Base-by-base conservation (phyloP, 2,113 vertebrate species). In the Chamaetylas fuelleborni region DNA sequence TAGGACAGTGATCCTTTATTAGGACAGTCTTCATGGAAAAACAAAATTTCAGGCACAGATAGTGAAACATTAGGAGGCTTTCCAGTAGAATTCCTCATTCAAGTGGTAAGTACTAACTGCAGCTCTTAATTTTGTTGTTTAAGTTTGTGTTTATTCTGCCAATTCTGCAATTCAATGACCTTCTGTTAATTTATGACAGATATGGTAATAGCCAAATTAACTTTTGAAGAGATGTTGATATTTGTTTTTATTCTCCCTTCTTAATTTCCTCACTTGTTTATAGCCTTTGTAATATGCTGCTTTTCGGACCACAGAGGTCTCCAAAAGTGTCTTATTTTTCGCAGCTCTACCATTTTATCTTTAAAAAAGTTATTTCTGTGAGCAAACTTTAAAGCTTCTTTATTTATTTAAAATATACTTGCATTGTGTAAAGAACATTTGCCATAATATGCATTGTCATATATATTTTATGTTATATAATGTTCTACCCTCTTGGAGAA, bases 61-160 rank as follows among this genome's bases (percentile, higher is more conserved):
- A 98, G 98, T 82, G 99, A 99, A 84, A 99, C 99, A 3, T 97
- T 99, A 78, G 99, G 99, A 92, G 99, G 99, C 58, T 99, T 99
- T 98, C 99, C 99, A 89, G 99, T 99, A 93, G 99, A 99, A 96
- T 99, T 99, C 95, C 98, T 99, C 67, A 98, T 99, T 74, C 99
- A 99, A 98, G 99, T 99, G 98, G 99, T 99, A 98, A 98, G 98
- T 97, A 57, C 88, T 81, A 81, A 71, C 40, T 90, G 19, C 26
- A 82, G 11, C 79, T 87, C 48, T 79, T 90, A 18, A 47, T 94
- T 91, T 79, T 96, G 40, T 42, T 58, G 19, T 56, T 26, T 70
- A 36, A 22, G 71, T 86, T 56, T 38, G 64, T 48, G 31, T 78
- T 70, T 95, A 50, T 81, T 79, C 66, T 90, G 18, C 33, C 12